Evolutionary conservation across 2,797 vertebrate species (phyloP), one percentile per base, ranked within the genome.

Genomic region (Cottoperca gobio): DNA sequence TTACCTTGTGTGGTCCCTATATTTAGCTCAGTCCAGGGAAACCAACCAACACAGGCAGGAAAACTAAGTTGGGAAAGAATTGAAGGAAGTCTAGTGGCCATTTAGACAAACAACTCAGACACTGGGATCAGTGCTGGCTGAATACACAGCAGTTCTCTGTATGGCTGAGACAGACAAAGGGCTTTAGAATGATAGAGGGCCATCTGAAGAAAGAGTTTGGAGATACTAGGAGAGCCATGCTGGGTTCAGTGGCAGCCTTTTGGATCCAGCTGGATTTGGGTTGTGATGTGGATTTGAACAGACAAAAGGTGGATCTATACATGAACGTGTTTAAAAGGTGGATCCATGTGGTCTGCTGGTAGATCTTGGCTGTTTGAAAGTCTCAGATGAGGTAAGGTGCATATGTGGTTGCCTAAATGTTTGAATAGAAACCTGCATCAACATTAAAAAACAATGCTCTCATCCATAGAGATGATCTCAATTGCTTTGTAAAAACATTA

Each of bases 41-140:
- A 95, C 89, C 76, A 90, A 93, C 88, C 76, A 85, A 88, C 94
- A 89, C 95, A 94, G 93, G 96, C 97, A 97, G 97, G 97, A 99
- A 98, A 95, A 96, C 95, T 95, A 97, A 95, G 95, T 94, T 93
- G 93, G 94, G 95, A 97, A 97, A 99, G 96, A 99, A 99, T 98
- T 93, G 97, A 91, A 97, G 97, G 97, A 99, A 99, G 95, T 96
- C 94, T 93, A 95, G 93, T 90, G 95, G 94, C 94, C 94, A 93
- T 95, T 95, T 92, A 91, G 93, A 94, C 93, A 96, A 97, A 97
- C 95, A 96, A 94, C 93, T 93, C 70, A 55, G 79, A 79, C 75
- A 82, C 71, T 94, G 75, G 60, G 58, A 68, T 75, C 81, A 70
- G 69, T 3, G 31, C 50, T 69, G 66, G 75, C 74, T 74, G 58